Conservation (phyloP, 2,888 invertebrate species). For the Stenchaetothrips biformis region DNA sequence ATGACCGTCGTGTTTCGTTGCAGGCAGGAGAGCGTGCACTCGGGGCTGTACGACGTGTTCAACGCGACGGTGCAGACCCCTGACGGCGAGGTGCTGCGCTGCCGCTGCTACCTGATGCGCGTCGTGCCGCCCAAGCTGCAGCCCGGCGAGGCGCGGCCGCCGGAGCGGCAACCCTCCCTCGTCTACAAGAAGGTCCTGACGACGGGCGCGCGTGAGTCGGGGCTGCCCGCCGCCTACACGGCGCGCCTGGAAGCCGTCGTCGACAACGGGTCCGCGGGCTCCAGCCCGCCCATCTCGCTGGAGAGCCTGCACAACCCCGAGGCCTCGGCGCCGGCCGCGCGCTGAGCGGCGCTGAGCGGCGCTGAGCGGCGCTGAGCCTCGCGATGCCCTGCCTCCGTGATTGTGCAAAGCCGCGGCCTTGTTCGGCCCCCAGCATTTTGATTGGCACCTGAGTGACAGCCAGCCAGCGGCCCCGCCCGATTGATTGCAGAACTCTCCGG, state of each 20-base stretch:
- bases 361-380: too few relatives aligned
- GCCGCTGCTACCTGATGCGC: constrained; percentile 7
- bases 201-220: background rate
- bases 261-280: background rate
- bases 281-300: background rate
- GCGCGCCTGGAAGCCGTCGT: background rate
- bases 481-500: too few relatives aligned
- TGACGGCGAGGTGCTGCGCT: background rate
- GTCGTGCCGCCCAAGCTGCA: background rate
- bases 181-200: constrained; percentile 9
- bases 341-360: too few relatives aligned
- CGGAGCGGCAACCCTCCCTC: constrained; percentile 2
- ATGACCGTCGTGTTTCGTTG: background rate
- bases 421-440: too few relatives aligned
- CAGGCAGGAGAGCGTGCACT: constrained; percentile 7
- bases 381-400: too few relatives aligned
- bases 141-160: background rate
- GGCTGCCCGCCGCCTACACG: constrained; percentile 4
- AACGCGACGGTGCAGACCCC: background rate
- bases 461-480: too few relatives aligned
- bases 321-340: background rate
- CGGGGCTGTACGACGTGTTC: background rate
- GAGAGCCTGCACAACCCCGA: background rate
- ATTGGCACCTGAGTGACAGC: too few relatives aligned
- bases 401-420: too few relatives aligned